phyloP scores from a whole-genome alignment of 2,113 vertebrate species.

The Forbesichthys agassizii region DNA sequence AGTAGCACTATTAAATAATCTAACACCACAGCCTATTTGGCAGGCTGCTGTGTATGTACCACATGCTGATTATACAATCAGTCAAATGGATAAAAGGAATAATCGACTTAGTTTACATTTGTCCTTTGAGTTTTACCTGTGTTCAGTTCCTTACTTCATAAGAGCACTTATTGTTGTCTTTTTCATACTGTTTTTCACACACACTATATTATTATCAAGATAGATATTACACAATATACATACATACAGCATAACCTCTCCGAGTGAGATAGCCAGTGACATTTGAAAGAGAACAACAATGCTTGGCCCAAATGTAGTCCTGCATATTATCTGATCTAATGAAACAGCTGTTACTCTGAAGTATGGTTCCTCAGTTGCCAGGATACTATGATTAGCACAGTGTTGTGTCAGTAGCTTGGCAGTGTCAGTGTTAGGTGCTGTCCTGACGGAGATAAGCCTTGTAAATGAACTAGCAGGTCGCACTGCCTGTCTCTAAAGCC shows the following conservation, averaged over 20 bases:
- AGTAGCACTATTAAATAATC: conserved; percentile 41
- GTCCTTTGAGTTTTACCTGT: conserved; percentile 14
- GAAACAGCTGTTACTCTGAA: conserved; percentile 18
- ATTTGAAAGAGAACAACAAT: not conserved
- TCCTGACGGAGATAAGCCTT: conserved; percentile 46
- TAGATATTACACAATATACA: conserved; percentile 19
- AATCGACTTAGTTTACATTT: conserved; percentile 49
- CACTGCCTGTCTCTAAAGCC: conserved; percentile 58
- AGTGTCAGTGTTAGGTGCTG: conserved; percentile 2
- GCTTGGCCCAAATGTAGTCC: conserved; percentile 21
- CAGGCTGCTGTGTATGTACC: not conserved
- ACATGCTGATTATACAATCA: not conserved
- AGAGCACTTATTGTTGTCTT: conserved; percentile 61
- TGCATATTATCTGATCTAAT: conserved; percentile 15
- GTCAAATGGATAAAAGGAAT: not conserved
- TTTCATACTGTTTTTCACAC: conserved; percentile 24
- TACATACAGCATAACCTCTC: not conserved
- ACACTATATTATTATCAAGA: not conserved
- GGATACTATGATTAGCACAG: conserved; percentile 29
- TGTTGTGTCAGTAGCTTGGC: conserved; percentile 19
- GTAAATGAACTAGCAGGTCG: conserved; percentile 42
- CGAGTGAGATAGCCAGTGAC: no score
- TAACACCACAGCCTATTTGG: conserved; percentile 31
- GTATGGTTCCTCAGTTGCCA: conserved; percentile 36
- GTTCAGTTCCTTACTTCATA: conserved; percentile 25